Evolutionary conservation across 2,888 invertebrate genomes (phyloP).

Genomic region (Volucella bombylans): DNA sequence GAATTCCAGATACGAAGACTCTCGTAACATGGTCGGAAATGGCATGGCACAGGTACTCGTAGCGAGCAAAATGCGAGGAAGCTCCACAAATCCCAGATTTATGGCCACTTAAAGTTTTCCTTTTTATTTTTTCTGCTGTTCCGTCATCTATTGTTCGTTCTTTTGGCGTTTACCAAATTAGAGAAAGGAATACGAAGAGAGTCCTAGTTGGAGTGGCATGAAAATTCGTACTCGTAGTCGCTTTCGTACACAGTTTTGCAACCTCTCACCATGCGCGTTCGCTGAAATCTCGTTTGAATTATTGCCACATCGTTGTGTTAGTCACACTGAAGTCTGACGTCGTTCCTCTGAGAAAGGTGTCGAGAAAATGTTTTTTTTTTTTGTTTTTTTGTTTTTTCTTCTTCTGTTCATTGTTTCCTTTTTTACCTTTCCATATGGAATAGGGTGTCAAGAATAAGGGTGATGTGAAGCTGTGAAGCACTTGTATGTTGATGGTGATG

Average conservation of each 20-base stretch:
- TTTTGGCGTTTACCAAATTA: conserved; percentile 59
- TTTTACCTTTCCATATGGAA: not conserved
- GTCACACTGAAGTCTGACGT: conserved; percentile 34
- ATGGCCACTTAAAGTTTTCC: conserved; percentile 82
- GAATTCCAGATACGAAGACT: conserved; percentile 29
- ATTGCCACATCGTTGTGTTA: conserved; percentile 53
- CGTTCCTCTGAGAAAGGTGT: conserved; percentile 62
- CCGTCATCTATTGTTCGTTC: conserved; percentile 45
- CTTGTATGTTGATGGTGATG: conserved; percentile 1
- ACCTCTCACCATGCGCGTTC: conserved; percentile 53
- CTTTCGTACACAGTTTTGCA: not conserved
- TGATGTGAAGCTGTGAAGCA: not conserved
- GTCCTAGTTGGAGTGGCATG: conserved; percentile 3
- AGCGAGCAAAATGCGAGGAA: conserved; percentile 47
- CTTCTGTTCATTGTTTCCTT: not conserved
- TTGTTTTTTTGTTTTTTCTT: not conserved
- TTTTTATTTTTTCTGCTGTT: conserved; percentile 29
- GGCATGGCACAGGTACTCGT: conserved; percentile 36
- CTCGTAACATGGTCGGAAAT: conserved; percentile 13
- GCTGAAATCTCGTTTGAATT: conserved; percentile 69
- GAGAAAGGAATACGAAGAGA: conserved; percentile 42
- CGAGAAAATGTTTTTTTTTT: conserved; percentile 44
- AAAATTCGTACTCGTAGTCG: not conserved
- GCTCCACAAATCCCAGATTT: conserved; percentile 78
- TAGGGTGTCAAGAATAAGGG: not conserved